Evolutionary conservation across 2,113 vertebrate genomes (phyloP).

Genomic region (Athene noctua): DNA sequence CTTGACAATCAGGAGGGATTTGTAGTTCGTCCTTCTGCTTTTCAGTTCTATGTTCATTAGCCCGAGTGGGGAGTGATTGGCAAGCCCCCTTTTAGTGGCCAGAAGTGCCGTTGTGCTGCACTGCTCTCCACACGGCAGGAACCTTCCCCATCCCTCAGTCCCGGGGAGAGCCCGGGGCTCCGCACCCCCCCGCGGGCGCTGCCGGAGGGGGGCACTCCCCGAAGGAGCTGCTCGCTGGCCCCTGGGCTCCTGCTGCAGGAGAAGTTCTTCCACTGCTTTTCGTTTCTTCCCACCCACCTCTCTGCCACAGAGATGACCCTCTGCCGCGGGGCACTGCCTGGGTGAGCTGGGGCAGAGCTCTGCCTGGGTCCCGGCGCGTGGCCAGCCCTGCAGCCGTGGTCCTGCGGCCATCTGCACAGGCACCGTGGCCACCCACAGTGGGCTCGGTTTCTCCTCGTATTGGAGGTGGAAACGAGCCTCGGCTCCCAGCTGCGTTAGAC

Average conservation of each 20-base stretch:
- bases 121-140: background rate
- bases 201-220: background rate
- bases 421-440: too few species aligned
- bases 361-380: background rate
- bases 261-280: background rate
- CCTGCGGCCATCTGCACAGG: too few species aligned
- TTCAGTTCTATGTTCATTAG: constrained; percentile 1
- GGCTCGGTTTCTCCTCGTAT: background rate
- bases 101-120: background rate
- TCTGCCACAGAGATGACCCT: background rate
- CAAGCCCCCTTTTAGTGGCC: background rate
- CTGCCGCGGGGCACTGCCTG: background rate
- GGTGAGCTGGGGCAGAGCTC: background rate
- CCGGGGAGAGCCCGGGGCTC: background rate
- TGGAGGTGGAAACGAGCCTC: background rate
- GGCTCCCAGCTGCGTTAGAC: background rate
- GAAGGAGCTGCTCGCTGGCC: background rate
- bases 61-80: background rate
- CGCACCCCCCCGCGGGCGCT: rapidly evolving
- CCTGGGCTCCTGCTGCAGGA: background rate
- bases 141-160: background rate
- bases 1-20: background rate
- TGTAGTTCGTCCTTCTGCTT: constrained; percentile 29
- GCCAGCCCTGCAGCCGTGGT: background rate
- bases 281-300: background rate